Percentiles rank a stretch among this genome's conserved stretches.
phyloP scores from a whole-genome alignment of 2,797 vertebrate genomes.

The Pseudotriccus pelzelni region DNA sequence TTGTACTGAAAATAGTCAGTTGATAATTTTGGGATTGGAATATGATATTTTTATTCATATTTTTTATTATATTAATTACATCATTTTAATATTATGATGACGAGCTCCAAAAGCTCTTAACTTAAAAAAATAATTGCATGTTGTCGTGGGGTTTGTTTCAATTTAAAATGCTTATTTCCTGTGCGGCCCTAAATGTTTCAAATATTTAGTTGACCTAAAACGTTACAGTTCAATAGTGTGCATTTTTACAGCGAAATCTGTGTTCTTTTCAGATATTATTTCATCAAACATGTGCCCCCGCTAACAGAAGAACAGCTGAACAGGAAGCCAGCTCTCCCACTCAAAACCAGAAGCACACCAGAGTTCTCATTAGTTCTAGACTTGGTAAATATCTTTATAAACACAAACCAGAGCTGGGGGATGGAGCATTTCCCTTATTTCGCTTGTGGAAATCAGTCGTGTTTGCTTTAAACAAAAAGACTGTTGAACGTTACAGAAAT shows the following conservation, averaged over 20 bases:
- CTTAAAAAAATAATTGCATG: neutral
- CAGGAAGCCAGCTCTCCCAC: slow-evolving; percentile 93
- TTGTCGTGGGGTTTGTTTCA: neutral
- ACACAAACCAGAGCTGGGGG: neutral
- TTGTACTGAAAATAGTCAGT: neutral
- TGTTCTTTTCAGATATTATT: slow-evolving; percentile 88
- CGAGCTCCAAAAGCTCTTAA: neutral
- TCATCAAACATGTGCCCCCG: slow-evolving; percentile 98
- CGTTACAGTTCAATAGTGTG: neutral
- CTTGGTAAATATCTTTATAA: slow-evolving; percentile 80
- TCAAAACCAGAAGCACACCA: slow-evolving; percentile 98
- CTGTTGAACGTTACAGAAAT: neutral
- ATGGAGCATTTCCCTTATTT: neutral
- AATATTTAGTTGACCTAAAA: neutral
- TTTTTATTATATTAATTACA: neutral
- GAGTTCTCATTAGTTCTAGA: slow-evolving; percentile 97
- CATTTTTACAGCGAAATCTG: neutral
- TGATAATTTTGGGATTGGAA: neutral
- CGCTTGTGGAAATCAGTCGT: neutral
- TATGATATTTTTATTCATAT: neutral
- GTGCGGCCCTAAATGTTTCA: neutral
- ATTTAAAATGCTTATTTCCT: neutral
- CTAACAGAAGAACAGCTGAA: slow-evolving; percentile 98
- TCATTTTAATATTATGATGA: neutral
- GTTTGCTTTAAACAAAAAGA: neutral